Evolutionary conservation across 2,888 invertebrate species (phyloP), one percentile per base, ranked within the genome.

Genomic region (Chymomyza fuscimana): DNA sequence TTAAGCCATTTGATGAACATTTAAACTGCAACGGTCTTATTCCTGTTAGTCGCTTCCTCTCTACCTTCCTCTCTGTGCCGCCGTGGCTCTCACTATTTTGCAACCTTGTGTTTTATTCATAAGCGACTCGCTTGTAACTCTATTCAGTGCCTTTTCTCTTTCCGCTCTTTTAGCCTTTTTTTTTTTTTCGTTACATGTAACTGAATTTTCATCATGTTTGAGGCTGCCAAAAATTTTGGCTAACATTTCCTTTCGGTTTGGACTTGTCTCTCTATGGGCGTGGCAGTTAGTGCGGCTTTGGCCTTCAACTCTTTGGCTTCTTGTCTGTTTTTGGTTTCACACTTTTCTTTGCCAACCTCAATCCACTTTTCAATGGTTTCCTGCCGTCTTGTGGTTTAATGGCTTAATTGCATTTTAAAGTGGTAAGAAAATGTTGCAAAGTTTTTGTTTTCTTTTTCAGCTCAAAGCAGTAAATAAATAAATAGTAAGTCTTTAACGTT

Each of bases 1-100:
- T 76, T 68, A 51, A 68, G 76, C 68, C 71, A 60, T 82, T 67
- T 72, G 70, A 73, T 78, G 67, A 78, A 74, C 72, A 82, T 78
- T 80, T 74, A 58, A 73, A 61, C 69, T 73, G 64, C 70, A 70
- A 67, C 46, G 54, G 51, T 58, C 58, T 15, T 58, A 58, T 9
- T 25, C 19, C 58, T 25, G 29, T 25, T 15, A 25, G 19, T 22
- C n/a, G 0, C 10, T 5, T 15, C 25, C 56, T 10, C 64, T 32
- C 5, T n/a, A 54, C 7, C 16, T 36, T 12, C 15, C 40, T 29
- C 54, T 25, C 19, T 52, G 52, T 56, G 51, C 22, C 51, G 19
- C 3, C 52, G 32, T 54, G 1, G n/a, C 32, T 46, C 25, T 10
- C 46, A 32, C 51, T 68, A 15, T 19, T 22, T 40, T 4, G 9